Conservation (phyloP, 1,140 invertebrate genomes). For the Sitobion miscanthi region DNA sequence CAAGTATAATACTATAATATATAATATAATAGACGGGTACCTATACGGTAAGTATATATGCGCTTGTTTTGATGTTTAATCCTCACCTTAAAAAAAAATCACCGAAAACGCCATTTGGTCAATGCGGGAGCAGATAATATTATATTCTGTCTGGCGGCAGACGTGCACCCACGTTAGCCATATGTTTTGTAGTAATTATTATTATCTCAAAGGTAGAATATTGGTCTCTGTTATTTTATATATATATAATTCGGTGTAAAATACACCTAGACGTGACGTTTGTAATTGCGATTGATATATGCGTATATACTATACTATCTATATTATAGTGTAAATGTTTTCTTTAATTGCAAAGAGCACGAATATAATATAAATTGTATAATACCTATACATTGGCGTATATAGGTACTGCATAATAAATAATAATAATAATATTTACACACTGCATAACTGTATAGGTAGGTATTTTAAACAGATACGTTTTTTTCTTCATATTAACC, state of each 20-base stretch:
- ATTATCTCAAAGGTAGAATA: not conserved
- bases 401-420: no score
- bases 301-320: not conserved
- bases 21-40: not conserved
- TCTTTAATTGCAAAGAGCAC: not conserved
- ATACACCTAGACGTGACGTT: not conserved
- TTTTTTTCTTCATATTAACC: not conserved
- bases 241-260: not conserved
- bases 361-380: not conserved
- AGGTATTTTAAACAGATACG: not conserved
- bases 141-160: not conserved
- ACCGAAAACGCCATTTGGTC: slow-evolving; percentile 38
- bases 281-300: not conserved
- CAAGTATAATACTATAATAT: not conserved
- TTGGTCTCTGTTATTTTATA: not conserved
- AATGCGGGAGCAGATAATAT: not conserved
- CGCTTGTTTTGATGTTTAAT: not conserved
- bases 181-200: slow-evolving; percentile 17
- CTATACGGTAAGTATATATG: not conserved
- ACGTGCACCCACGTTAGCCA: not conserved
- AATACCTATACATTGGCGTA: no score
- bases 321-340: not conserved
- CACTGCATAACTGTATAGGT: not conserved
- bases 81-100: not conserved
- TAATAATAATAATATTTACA: not conserved